These are phyloP conservation scores for Eumerus sabulonum DNA, from an alignment of 2,888 invertebrate genomes.

Conservation along the genomic window DNA sequence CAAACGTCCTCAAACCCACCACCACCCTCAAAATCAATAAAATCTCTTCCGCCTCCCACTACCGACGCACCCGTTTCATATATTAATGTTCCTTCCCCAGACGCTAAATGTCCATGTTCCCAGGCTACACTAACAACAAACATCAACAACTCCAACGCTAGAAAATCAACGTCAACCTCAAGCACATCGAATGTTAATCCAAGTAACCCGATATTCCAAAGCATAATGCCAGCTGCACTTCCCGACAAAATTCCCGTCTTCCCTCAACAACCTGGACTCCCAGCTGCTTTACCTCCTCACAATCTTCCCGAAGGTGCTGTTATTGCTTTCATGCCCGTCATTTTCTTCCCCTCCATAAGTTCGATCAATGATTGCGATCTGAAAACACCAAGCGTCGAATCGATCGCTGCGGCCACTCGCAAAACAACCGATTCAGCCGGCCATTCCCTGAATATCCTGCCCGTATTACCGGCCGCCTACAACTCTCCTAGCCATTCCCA, in stretches of 20 bases:
- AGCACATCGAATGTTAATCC: slow-evolving; percentile 70
- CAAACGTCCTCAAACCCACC: no score
- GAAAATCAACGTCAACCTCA: slow-evolving; percentile 70
- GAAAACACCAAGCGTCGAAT: slow-evolving; percentile 62
- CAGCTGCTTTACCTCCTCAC: slow-evolving; percentile 76
- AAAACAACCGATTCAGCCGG: slow-evolving; percentile 72
- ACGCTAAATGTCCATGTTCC: slow-evolving; percentile 81
- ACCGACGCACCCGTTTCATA: slow-evolving; percentile 48
- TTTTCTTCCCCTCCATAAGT: slow-evolving; percentile 82
- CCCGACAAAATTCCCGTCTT: slow-evolving; percentile 76
- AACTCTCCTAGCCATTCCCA: slow-evolving; percentile 71
- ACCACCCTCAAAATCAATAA: no score
- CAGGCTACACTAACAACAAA: slow-evolving; percentile 63
- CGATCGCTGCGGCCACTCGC: slow-evolving; percentile 61
- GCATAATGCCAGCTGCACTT: slow-evolving; percentile 77
- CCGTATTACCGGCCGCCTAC: slow-evolving; percentile 73
- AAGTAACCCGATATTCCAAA: slow-evolving; percentile 73
- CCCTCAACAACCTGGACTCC: slow-evolving; percentile 76
- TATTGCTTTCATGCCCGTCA: slow-evolving; percentile 85
- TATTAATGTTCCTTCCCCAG: slow-evolving; percentile 82
- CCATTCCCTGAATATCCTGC: slow-evolving; percentile 75
- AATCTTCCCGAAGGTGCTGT: slow-evolving; percentile 81
- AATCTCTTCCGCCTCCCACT: slow-evolving; percentile 29
- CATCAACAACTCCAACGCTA: slow-evolving; percentile 64
- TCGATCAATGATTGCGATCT: slow-evolving; percentile 76